phyloP scores from a whole-genome alignment of 2,888 invertebrate species.

The Trichacis sp. region DNA sequence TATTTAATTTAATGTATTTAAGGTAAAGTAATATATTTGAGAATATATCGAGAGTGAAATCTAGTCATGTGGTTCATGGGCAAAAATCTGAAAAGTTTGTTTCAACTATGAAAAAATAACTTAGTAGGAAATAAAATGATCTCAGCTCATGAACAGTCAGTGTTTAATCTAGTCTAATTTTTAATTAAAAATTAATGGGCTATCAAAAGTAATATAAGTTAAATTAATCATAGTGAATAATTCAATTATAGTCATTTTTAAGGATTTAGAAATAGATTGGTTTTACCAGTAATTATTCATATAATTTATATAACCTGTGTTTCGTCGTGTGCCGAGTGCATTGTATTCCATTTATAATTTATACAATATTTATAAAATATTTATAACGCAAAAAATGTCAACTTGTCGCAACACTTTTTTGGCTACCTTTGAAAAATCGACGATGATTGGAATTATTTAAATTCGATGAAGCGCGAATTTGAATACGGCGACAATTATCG shows the following conservation, averaged over 20 bases:
- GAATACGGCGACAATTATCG: too few relatives aligned
- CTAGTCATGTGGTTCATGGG: conserved; percentile 57
- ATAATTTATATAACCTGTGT: background rate
- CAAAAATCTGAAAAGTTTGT: conserved; percentile 55
- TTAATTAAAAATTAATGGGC: background rate
- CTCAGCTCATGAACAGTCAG: conserved; percentile 19
- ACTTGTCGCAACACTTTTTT: too few relatives aligned
- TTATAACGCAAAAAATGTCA: background rate
- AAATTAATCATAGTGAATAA: background rate
- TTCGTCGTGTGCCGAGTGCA: background rate
- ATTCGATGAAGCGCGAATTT: too few relatives aligned
- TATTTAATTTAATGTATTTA: background rate
- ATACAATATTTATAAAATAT: background rate
- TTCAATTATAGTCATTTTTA: background rate
- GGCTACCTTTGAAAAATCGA: too few relatives aligned
- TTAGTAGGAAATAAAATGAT: conserved; percentile 24
- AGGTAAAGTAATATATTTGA: conserved; percentile 44
- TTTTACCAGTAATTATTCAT: too few relatives aligned
- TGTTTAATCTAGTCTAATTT: conserved; percentile 6
- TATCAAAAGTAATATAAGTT: background rate
- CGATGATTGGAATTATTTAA: too few relatives aligned
- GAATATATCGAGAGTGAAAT: conserved; percentile 53
- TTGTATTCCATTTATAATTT: background rate
- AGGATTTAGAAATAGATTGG: too few relatives aligned
- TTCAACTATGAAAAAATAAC: conserved; percentile 6